Evolutionary conservation across 1,140 invertebrate species (phyloP).

Genomic region (Caerostris extrusa): DNA sequence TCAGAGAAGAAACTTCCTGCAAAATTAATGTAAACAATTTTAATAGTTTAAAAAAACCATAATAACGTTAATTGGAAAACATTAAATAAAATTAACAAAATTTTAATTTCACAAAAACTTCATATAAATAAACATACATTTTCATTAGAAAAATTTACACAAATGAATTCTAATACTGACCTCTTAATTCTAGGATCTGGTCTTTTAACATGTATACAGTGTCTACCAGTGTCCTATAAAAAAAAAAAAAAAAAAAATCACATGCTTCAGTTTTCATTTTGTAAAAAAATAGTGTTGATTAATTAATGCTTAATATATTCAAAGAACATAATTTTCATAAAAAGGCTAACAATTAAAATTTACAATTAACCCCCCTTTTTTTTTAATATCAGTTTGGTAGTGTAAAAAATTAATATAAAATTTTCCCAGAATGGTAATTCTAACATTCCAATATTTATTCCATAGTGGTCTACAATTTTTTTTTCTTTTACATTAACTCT

Average conservation of each 20-base stretch:
- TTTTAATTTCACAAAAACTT: not conserved
- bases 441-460: too few relatives aligned
- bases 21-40: not conserved
- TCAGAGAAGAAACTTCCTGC: conserved; percentile 72
- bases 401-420: too few relatives aligned
- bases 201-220: conserved; percentile 87
- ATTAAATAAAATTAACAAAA: not conserved
- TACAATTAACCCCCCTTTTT: too few relatives aligned
- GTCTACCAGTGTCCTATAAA: conserved; percentile 86
- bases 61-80: not conserved
- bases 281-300: too few relatives aligned
- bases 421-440: too few relatives aligned
- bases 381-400: too few relatives aligned
- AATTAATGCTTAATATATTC: too few relatives aligned
- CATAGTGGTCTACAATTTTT: too few relatives aligned
- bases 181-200: conserved; percentile 85
- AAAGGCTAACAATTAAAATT: too few relatives aligned
- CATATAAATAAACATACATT: not conserved
- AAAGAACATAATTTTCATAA: too few relatives aligned
- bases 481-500: too few relatives aligned
- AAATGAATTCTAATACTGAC: conserved; percentile 81
- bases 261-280: not conserved
- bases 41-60: not conserved
- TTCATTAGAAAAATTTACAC: not conserved
- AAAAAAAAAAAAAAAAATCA: conserved; percentile 44